Evolutionary conservation across 2,113 vertebrate genomes (phyloP).

Genomic region (Campylorhamphus procurvoides): DNA sequence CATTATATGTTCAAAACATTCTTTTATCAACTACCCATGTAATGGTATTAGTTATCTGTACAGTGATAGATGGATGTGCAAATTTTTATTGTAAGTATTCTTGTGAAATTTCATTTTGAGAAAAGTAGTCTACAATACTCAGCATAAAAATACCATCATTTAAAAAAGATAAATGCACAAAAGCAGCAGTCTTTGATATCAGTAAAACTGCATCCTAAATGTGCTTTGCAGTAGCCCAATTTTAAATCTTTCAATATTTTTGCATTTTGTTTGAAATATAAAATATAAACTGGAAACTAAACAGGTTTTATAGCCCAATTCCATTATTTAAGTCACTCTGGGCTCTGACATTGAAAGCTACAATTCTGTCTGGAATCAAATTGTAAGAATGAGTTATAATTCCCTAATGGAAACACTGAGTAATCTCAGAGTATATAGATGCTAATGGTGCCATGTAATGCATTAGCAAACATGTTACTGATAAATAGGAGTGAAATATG

Average conservation of each 20-base stretch:
- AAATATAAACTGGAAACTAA: constrained; percentile 17
- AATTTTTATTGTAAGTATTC: neutral
- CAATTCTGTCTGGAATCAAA: constrained; percentile 29
- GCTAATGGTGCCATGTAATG: constrained; percentile 39
- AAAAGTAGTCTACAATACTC: neutral
- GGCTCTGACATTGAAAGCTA: constrained; percentile 3
- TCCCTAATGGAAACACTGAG: constrained; percentile 32
- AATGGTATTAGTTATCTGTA: constrained; percentile 9
- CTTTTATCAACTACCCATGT: neutral
- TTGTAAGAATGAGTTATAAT: constrained; percentile 34
- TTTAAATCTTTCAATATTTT: constrained; percentile 40
- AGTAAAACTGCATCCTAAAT: neutral
- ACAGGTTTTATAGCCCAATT: constrained; percentile 12
- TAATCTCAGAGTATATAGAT: constrained; percentile 26
- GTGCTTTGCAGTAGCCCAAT: neutral
- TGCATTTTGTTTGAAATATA: neutral
- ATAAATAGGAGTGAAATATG: constrained; percentile 33
- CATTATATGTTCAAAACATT: neutral
- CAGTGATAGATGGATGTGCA: neutral
- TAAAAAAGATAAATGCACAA: neutral
- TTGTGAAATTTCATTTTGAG: constrained; percentile 33
- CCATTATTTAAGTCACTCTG: constrained; percentile 31
- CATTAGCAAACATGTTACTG: constrained; percentile 12
- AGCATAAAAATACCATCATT: neutral
- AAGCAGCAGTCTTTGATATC: neutral